phyloP scores from a whole-genome alignment of 2,888 invertebrate species.

The Ormyrus thymus region DNA sequence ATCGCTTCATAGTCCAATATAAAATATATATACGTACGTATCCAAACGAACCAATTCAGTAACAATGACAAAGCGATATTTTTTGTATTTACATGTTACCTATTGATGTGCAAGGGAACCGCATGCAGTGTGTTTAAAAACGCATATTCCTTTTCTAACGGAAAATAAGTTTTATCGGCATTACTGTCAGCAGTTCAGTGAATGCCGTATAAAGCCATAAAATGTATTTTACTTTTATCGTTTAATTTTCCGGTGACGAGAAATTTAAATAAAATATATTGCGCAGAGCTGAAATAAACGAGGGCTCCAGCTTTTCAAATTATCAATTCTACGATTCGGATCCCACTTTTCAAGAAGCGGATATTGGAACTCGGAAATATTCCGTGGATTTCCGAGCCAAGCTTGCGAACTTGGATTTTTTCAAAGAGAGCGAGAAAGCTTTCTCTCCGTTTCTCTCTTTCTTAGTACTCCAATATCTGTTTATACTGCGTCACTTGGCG shows the following conservation, averaged over 20 bases:
- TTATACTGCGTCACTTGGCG: slow-evolving; percentile 55
- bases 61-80: too few species aligned
- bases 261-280: not conserved
- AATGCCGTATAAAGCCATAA: too few species aligned
- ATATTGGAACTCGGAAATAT: slow-evolving; percentile 45
- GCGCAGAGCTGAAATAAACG: not conserved
- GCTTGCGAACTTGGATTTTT: not conserved
- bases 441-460: slow-evolving; percentile 20
- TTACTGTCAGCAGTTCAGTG: too few species aligned
- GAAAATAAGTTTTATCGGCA: too few species aligned
- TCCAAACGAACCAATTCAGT: not conserved
- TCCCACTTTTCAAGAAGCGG: slow-evolving; percentile 1
- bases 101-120: too few species aligned
- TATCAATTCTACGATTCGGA: slow-evolving; percentile 4
- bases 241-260: too few species aligned
- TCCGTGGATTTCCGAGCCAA: slow-evolving; percentile 16
- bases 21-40: too few species aligned
- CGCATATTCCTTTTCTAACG: too few species aligned
- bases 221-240: too few species aligned
- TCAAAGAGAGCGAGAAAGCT: slow-evolving; percentile 27
- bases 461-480: slow-evolving; percentile 33
- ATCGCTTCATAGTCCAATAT: too few species aligned
- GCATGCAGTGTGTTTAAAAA: too few species aligned
- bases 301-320: not conserved
- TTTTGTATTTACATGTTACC: too few species aligned